Conservation (phyloP, 2,113 vertebrate species). For the Apteryx owenii region DNA sequence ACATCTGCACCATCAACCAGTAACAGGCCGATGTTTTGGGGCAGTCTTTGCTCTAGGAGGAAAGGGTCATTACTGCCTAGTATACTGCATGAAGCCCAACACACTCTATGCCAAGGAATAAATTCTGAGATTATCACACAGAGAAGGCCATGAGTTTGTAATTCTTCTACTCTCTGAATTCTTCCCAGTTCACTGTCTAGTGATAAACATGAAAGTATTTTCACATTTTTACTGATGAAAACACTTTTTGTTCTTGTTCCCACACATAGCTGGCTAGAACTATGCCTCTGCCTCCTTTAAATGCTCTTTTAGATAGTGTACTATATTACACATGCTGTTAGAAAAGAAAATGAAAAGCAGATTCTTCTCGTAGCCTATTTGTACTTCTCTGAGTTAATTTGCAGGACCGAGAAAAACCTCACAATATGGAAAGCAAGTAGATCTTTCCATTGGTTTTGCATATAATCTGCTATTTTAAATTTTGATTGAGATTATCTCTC, state of each 20-base stretch:
- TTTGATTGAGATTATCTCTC: constrained; percentile 27
- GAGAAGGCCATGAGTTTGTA: not conserved
- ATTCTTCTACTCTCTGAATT: constrained; percentile 21
- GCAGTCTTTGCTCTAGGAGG: not conserved
- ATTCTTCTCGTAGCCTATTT: not conserved
- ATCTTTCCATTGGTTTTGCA: not conserved
- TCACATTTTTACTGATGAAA: constrained; percentile 8
- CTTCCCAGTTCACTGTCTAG: not conserved
- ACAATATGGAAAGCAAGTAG: not conserved
- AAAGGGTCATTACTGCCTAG: not conserved
- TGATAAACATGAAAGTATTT: not conserved
- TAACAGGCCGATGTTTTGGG: not conserved
- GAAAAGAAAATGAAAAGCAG: constrained; percentile 33
- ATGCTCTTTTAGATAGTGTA: not conserved
- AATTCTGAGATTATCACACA: not conserved
- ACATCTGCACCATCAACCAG: not conserved
- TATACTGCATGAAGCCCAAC: not conserved
- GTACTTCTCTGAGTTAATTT: constrained; percentile 4
- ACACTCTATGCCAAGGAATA: not conserved
- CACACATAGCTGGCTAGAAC: not conserved
- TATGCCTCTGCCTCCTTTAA: constrained; percentile 19
- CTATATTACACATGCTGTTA: not conserved
- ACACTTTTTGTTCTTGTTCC: constrained; percentile 41
- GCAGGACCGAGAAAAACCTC: not conserved
- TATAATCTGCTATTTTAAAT: not conserved